These are phyloP conservation scores for Neostethus bicornis DNA, from an alignment of 2,797 vertebrate species.

Conservation along the genomic window DNA sequence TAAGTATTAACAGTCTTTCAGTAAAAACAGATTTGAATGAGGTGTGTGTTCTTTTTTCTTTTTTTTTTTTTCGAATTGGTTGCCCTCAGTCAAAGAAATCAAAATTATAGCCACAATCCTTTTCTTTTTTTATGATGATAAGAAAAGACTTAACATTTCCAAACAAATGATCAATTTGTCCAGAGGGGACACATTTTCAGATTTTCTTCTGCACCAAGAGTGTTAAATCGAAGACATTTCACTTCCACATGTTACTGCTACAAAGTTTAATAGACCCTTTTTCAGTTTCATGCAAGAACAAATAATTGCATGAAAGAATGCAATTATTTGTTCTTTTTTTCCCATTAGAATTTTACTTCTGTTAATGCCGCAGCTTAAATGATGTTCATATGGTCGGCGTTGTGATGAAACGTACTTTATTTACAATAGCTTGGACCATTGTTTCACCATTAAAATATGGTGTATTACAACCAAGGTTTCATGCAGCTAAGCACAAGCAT, in stretches of 20 bases:
- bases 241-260: background rate
- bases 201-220: slow-evolving; percentile 2
- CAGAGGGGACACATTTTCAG: slow-evolving; percentile 7
- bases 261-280: background rate
- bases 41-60: background rate
- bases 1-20: too few relatives aligned
- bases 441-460: background rate
- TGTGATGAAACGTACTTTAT: background rate
- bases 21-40: background rate
- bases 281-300: background rate
- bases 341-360: background rate
- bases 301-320: slow-evolving; percentile 2
- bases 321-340: background rate
- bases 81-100: background rate
- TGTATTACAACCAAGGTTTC: background rate
- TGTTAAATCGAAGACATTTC: background rate
- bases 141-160: slow-evolving; percentile 1
- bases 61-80: background rate
- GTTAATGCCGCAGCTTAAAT: background rate
- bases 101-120: background rate
- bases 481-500: background rate
- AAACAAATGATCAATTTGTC: slow-evolving; percentile 9
- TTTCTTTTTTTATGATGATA: background rate
- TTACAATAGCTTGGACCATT: background rate
- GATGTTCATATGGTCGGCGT: background rate